phyloP scores from a whole-genome alignment of 2,888 invertebrate species.

The Phortica magna region DNA sequence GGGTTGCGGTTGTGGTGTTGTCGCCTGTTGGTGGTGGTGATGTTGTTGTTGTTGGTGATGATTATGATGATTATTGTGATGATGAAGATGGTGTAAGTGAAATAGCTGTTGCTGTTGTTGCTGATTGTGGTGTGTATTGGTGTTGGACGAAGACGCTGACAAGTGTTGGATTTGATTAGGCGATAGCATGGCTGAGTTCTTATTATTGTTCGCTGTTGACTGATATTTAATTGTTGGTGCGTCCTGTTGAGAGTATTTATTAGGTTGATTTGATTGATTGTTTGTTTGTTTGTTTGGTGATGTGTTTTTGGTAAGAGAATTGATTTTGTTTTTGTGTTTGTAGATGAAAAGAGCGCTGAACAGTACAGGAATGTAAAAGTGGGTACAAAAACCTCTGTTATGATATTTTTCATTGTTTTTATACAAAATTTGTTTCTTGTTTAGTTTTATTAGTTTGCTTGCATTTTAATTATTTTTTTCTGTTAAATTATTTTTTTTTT shows the following conservation, averaged over 20 bases:
- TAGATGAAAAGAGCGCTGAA: background rate
- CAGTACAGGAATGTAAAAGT: background rate
- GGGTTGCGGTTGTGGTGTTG: conserved; percentile 66
- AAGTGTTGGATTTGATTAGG: conserved; percentile 71
- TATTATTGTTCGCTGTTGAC: conserved; percentile 63
- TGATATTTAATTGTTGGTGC: conserved; percentile 70
- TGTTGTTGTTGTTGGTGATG: conserved; percentile 62
- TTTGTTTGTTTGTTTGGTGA: conserved; percentile 21
- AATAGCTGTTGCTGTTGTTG: conserved; percentile 62
- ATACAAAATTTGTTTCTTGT: background rate
- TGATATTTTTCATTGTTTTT: background rate
- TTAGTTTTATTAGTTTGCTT: background rate
- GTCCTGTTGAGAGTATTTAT: conserved; percentile 66
- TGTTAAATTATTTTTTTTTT: background rate
- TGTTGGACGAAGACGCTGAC: conserved; percentile 49
- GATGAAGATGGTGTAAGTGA: conserved; percentile 56
- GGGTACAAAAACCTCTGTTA: background rate
- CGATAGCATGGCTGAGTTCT: conserved; percentile 69
- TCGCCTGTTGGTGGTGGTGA: conserved; percentile 63
- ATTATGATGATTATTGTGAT: conserved; percentile 57
- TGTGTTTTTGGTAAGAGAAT: background rate
- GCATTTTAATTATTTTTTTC: background rate
- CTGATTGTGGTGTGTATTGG: conserved; percentile 47
- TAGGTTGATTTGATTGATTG: conserved; percentile 23
- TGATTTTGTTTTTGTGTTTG: conserved; percentile 21